phyloP scores from a whole-genome alignment of 1,140 invertebrate genomes.

The Hylaeus anthracinus region DNA sequence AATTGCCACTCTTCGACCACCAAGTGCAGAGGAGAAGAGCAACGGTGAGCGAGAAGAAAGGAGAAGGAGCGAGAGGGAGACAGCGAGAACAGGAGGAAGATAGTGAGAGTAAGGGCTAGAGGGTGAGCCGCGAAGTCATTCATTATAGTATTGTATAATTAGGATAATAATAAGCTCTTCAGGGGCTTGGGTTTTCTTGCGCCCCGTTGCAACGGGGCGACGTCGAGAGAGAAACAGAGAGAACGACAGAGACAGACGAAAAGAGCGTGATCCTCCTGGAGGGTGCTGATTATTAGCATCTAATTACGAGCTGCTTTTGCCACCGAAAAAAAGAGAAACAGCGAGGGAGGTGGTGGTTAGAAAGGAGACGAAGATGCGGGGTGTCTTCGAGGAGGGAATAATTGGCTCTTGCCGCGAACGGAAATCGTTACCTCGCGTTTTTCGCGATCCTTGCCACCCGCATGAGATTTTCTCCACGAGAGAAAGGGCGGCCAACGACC shows the following conservation, averaged over 20 bases:
- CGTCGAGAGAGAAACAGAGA: slow-evolving; percentile 27
- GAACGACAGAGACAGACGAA: slow-evolving; percentile 48
- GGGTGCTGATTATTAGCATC: slow-evolving; percentile 77
- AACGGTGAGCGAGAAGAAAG: slow-evolving; percentile 57
- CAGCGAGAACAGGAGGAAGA: slow-evolving; percentile 46
- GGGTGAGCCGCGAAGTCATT: slow-evolving; percentile 69
- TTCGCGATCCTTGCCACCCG: slow-evolving; percentile 19
- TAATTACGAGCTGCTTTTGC: slow-evolving; percentile 73
- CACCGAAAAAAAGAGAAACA: slow-evolving; percentile 37
- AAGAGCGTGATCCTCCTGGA: slow-evolving; percentile 56
- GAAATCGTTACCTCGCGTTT: slow-evolving; percentile 46
- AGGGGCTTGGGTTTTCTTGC: slow-evolving; percentile 72
- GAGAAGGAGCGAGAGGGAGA: slow-evolving; percentile 44
- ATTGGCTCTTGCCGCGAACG: slow-evolving; percentile 29
- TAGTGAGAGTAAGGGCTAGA: slow-evolving; percentile 60
- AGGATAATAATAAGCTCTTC: slow-evolving; percentile 80
- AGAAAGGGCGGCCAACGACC: not conserved
- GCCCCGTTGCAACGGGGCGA: slow-evolving; percentile 61
- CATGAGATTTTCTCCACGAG: not conserved
- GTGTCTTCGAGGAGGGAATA: slow-evolving; percentile 52
- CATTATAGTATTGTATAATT: slow-evolving; percentile 80
- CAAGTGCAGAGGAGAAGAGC: slow-evolving; percentile 75
- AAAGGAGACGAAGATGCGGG: slow-evolving; percentile 33
- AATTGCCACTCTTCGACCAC: slow-evolving; percentile 79
- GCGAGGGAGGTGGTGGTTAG: slow-evolving; percentile 1